Percentiles rank a stretch among this genome's conserved stretches.
These are phyloP conservation scores for Gymnoscelis rufifasciata DNA, from an alignment of 2,888 invertebrate species.

Conservation along the genomic window DNA sequence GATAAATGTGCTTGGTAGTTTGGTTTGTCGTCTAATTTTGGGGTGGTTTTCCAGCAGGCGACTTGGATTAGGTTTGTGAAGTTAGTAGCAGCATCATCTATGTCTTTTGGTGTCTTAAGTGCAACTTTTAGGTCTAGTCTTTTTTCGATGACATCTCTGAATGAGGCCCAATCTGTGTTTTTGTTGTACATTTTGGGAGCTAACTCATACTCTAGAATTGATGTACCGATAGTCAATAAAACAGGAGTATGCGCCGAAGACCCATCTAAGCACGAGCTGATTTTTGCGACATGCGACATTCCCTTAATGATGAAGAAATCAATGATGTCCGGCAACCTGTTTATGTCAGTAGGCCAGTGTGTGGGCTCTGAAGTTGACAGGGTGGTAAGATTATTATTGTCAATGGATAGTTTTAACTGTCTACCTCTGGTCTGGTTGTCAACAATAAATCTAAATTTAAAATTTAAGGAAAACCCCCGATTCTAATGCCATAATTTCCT, in stretches of 20 bases:
- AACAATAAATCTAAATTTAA: too few relatives aligned
- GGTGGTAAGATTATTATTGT: not conserved
- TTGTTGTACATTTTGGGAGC: too few relatives aligned
- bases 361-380: not conserved
- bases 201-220: too few relatives aligned
- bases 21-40: not conserved
- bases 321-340: too few relatives aligned
- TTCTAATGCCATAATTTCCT: too few relatives aligned
- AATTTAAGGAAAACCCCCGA: too few relatives aligned
- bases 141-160: too few relatives aligned
- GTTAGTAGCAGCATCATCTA: not conserved
- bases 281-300: not conserved
- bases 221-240: not conserved
- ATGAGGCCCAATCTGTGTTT: too few relatives aligned
- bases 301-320: not conserved
- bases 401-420: conserved; percentile 8
- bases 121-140: too few relatives aligned
- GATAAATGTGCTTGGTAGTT: not conserved
- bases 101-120: not conserved
- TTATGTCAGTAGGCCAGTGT: too few relatives aligned
- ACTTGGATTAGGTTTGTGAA: not conserved
- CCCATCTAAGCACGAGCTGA: not conserved
- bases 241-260: not conserved
- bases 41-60: not conserved
- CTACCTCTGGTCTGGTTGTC: conserved; percentile 19